Evolutionary conservation across 1,140 invertebrate genomes (phyloP).

Genomic region (Eubasilissa regina): DNA sequence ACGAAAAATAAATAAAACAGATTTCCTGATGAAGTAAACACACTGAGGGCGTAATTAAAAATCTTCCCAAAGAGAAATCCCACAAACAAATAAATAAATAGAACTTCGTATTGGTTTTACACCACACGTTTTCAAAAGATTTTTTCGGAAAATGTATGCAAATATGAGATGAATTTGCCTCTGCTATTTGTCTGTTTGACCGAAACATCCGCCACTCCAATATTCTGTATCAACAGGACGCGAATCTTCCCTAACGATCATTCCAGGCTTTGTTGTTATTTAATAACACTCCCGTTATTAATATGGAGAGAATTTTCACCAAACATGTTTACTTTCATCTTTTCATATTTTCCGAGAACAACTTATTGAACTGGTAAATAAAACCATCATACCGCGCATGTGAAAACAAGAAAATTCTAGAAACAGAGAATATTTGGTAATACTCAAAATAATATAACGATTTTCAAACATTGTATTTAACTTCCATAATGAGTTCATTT

Average conservation of each 20-base stretch:
- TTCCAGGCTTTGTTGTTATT: neutral
- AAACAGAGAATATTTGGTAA: too few species aligned
- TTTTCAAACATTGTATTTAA: too few species aligned
- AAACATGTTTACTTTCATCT: too few species aligned
- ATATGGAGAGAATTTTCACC: too few species aligned
- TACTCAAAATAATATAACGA: too few species aligned
- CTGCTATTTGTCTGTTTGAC: neutral
- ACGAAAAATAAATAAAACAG: constrained; percentile 47
- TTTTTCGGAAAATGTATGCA: constrained; percentile 16
- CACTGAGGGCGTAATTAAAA: constrained; percentile 47
- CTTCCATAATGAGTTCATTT: too few species aligned
- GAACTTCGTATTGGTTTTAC: constrained; percentile 31
- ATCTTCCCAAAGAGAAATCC: constrained; percentile 35
- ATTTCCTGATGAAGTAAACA: constrained; percentile 55
- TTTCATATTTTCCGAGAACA: too few species aligned
- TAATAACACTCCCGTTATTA: neutral
- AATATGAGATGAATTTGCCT: constrained; percentile 4
- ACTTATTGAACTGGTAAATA: too few species aligned
- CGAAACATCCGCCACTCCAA: neutral
- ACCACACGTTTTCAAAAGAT: constrained; percentile 27
- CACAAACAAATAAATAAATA: constrained; percentile 38
- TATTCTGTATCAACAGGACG: neutral
- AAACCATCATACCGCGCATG: too few species aligned
- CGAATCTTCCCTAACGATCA: neutral
- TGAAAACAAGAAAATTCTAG: too few species aligned